Percentiles rank a stretch among this genome's conserved stretches.
These are phyloP conservation scores for Phrixothrix hirtus DNA, from an alignment of 2,888 invertebrate species.

Conservation along the genomic window DNA sequence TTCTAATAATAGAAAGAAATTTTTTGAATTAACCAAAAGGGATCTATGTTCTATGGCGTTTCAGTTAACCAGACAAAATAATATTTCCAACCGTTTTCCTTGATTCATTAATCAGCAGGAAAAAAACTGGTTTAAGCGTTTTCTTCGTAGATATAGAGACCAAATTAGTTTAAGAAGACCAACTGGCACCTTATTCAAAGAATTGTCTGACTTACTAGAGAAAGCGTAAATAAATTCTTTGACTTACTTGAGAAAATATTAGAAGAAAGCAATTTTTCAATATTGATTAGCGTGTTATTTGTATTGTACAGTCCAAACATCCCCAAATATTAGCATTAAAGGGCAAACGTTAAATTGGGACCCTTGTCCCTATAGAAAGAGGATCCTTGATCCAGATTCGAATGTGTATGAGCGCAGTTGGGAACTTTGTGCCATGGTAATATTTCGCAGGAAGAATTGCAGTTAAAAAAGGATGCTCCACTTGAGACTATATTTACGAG, in stretches of 20 bases:
- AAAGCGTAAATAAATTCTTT: conserved; percentile 12
- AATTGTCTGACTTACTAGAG: conserved; percentile 14
- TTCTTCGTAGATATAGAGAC: conserved; percentile 6
- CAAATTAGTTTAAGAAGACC: conserved; percentile 11
- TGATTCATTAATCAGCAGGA: conserved; percentile 12
- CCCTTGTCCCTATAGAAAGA: no score
- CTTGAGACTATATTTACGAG: no score
- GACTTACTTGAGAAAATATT: no score
- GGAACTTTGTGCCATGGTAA: no score
- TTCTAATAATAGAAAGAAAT: conserved; percentile 4
- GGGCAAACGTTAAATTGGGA: conserved; percentile 3
- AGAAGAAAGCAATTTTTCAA: neutral
- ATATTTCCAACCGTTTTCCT: conserved; percentile 15
- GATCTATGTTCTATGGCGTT: conserved; percentile 8
- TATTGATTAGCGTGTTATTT: no score
- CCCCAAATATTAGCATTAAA: neutral
- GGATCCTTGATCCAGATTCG: no score
- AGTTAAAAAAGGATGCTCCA: no score
- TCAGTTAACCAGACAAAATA: conserved; percentile 7
- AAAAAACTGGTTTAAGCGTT: conserved; percentile 10
- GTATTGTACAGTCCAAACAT: neutral
- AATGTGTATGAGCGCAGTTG: neutral
- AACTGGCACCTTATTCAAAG: conserved; percentile 2
- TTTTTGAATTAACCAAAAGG: conserved; percentile 4
- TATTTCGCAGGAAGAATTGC: no score